A percentile compares a stretch with the other conserved stretches of the same genome.
Conservation (phyloP, 2,797 vertebrate genomes). For the Chromis chromis region DNA sequence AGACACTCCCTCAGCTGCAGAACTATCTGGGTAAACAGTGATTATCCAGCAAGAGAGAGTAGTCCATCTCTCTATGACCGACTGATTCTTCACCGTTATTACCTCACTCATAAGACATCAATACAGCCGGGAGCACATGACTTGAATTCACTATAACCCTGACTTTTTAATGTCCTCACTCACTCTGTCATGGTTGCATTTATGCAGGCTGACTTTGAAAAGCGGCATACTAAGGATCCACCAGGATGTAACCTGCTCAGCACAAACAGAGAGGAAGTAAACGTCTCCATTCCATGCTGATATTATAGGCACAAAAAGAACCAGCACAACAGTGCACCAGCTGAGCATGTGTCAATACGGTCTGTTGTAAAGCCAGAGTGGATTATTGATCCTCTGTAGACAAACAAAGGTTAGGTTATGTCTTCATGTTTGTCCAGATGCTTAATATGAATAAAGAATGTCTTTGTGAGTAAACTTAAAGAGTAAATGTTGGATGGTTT, state of each 20-base stretch:
- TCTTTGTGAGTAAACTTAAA: background rate
- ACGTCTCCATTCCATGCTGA: conserved; percentile 19
- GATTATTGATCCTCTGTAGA: conserved; percentile 50
- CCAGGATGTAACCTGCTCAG: conserved; percentile 16
- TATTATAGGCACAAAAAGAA: conserved; percentile 25
- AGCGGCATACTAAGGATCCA: background rate
- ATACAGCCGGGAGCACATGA: conserved; percentile 15
- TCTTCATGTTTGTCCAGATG: background rate
- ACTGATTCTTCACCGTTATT: conserved; percentile 32
- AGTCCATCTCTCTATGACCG: conserved; percentile 5
- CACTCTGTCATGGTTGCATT: conserved; percentile 10
- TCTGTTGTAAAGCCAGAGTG: conserved; percentile 29
- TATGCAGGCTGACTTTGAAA: conserved; percentile 17
- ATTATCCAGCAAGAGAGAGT: conserved; percentile 25
- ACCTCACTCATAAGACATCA: conserved; percentile 18
- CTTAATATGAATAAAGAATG: conserved; percentile 11
- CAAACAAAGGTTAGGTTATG: conserved; percentile 31
- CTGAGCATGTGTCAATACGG: conserved; percentile 57
- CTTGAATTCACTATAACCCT: conserved; percentile 13
- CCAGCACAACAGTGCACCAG: conserved; percentile 32
- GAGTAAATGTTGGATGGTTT: background rate
- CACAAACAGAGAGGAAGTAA: conserved; percentile 20
- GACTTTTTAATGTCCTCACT: conserved; percentile 7
- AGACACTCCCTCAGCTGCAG: conserved; percentile 21
- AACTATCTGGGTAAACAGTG: conserved; percentile 39